A percentile compares a stretch with the other conserved stretches of the same genome.
Evolutionary conservation across 2,797 vertebrate genomes (phyloP).

Genomic region (Ceryle rudis): DNA sequence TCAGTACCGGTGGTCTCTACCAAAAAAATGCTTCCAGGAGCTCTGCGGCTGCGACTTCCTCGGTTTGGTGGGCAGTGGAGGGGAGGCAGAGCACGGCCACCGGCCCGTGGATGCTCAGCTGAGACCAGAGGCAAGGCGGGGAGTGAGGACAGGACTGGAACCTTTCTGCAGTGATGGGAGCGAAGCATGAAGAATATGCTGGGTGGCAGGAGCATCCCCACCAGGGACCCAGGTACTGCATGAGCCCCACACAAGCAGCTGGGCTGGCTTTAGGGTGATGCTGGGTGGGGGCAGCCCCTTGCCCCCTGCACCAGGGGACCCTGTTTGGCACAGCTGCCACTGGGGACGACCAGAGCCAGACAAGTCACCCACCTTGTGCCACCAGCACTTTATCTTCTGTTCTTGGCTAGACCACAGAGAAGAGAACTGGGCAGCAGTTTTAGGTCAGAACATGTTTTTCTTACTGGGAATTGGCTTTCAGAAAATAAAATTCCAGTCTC

Average conservation of each 20-base stretch:
- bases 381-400: accelerated
- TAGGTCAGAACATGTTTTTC: background rate
- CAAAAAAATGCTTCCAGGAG: slow-evolving; percentile 70
- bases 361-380: background rate
- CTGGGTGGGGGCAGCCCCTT: background rate
- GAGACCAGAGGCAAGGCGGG: background rate
- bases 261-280: background rate
- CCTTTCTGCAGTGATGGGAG: background rate
- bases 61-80: slow-evolving; percentile 40
- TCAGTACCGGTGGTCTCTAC: slow-evolving; percentile 75
- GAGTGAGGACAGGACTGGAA: background rate
- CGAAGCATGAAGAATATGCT: accelerated
- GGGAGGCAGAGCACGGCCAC: slow-evolving; percentile 40
- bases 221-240: accelerated
- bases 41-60: slow-evolving; percentile 66
- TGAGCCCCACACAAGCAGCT: accelerated
- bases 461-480: background rate
- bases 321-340: accelerated
- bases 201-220: background rate
- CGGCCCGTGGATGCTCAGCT: background rate
- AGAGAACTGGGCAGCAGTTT: background rate
- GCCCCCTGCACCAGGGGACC: accelerated
- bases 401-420: background rate
- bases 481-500: background rate
- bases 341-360: background rate